Evolutionary conservation across 2,113 vertebrate genomes (phyloP), one percentile per base, ranked within the genome.

Genomic region (Pogona vitticeps): DNA sequence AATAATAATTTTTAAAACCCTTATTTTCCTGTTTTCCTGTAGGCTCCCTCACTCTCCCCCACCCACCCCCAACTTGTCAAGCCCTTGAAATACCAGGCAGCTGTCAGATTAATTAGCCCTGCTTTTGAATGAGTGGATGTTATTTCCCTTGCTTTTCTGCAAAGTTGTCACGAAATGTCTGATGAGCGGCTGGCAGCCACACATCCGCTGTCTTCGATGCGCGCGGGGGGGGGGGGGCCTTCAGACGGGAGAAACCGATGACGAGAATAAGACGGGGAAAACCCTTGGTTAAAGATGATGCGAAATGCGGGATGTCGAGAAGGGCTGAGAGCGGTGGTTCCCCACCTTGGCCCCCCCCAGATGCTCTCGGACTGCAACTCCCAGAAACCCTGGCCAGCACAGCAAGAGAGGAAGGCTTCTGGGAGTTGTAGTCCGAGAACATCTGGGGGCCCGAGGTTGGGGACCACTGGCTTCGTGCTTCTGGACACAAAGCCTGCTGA

Each of bases 31-130:
- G 52, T 77, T 86, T 86, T 63, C 31, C 20, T 3, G 17, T 26
- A 7, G 28, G 23, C 59, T 81, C 38, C n/a, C n/a, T n/a, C n/a
- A n/a, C n/a, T n/a, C n/a, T n/a, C n/a, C n/a, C n/a, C n/a, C n/a
- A n/a, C n/a, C n/a, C n/a, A n/a, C n/a, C n/a, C n/a, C n/a, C n/a
- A 2, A 9, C 31, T 87, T 59, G 33, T 68, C 71, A 77, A 75
- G 67, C 33, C 61, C 46, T 10, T 78, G 52, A 28, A 63, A 70
- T 77, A 56, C 38, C 68, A 52, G 31, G 67, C 8, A 83, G 52
- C 46, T 82, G 84, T 67, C 40, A 82, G 71, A 52, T 89, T 76
- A 76, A 85, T 89, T 87, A 76, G 72, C 72, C 52, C 67, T 36
- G 38, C 76, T 75, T 76, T 81, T 36, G 65, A 86, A 70, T 21